phyloP scores from a whole-genome alignment of 1,140 invertebrate species.

The Halyomorpha halys region DNA sequence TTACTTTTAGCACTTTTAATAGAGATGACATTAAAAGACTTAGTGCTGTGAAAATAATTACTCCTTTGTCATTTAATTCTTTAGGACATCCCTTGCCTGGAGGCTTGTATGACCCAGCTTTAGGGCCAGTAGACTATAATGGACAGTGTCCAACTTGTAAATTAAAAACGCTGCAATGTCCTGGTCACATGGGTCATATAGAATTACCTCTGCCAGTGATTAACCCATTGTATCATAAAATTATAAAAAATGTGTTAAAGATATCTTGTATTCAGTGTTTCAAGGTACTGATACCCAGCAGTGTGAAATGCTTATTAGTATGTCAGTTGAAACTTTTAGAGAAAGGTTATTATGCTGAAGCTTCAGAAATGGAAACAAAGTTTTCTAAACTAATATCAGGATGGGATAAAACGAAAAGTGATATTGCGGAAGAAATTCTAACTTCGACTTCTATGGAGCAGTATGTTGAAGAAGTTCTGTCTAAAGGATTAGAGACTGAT shows the following conservation, averaged over 20 bases:
- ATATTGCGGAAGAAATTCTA: neutral
- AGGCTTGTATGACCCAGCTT: constrained; percentile 73
- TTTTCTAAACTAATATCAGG: neutral
- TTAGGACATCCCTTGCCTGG: constrained; percentile 70
- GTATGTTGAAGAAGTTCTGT: constrained; percentile 32
- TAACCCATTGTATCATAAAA: constrained; percentile 82
- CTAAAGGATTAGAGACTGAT: constrained; percentile 38
- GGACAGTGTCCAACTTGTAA: constrained; percentile 77
- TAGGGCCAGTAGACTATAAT: constrained; percentile 42
- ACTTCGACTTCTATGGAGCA: constrained; percentile 28
- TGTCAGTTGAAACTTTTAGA: constrained; percentile 66
- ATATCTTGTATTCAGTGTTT: constrained; percentile 60
- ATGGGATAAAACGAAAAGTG: neutral
- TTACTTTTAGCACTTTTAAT: constrained; percentile 33
- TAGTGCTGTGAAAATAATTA: constrained; percentile 76
- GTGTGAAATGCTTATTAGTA: constrained; percentile 52
- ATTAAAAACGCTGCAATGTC: constrained; percentile 56
- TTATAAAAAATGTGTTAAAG: constrained; percentile 54
- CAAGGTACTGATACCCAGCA: constrained; percentile 51
- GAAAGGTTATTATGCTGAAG: constrained; percentile 58
- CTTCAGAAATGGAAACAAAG: constrained; percentile 48
- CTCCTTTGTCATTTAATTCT: constrained; percentile 71
- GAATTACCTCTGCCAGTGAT: constrained; percentile 80
- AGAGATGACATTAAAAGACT: constrained; percentile 74
- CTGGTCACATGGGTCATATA: constrained; percentile 93